Evolutionary conservation across 2,113 vertebrate genomes (phyloP), one percentile per base, ranked within the genome.

Genomic region (Vanacampus margaritifer): DNA sequence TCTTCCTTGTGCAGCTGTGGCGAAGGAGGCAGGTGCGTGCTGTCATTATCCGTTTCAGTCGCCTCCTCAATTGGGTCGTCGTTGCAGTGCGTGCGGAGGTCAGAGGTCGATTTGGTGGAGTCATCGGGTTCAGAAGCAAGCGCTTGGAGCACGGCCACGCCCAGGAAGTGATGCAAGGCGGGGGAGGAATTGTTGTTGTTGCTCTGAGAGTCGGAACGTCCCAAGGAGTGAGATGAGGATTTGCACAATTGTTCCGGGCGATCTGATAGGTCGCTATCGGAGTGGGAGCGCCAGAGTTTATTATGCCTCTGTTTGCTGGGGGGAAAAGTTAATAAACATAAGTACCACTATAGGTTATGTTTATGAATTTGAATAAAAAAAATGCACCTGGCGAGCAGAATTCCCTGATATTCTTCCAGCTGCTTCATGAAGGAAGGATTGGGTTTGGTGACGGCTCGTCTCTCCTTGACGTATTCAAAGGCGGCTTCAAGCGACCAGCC

Each of bases 381-480:
- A 0, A 5, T 21, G 69, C 41, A 98, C 97, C 97, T 99, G 85
- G 97, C 97, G 80, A 98, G 86, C 70, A 99, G 91, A 87, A 99
- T 99, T 54, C 97, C 97, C 84, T 99, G 96, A 87, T 99, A 99
- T 46, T 99, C 97, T 86, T 98, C 97, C 80, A 99, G 93, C 89
- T 99, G 97, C 71, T 94, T 88, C 96, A 98, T 99, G 74, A 99
- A 99, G 81, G 96, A 94, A 43, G 95, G 95, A 86, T 98, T 99
- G 32, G 97, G 96, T 73, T 99, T 98, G 88, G 96, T 95, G 87
- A 98, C 93, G 0, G 93, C 85, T 12, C 97, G 94, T 17, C 91
- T 93, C 3, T 97, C 94, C 76, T 98, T 98, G n/a, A 99, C 97
- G 0, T 95, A 94, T 71, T 95, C 92, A 2, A 96, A 96, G 3